Base-by-base conservation (phyloP, 2,797 vertebrate genomes). In the Varecia variegata region DNA sequence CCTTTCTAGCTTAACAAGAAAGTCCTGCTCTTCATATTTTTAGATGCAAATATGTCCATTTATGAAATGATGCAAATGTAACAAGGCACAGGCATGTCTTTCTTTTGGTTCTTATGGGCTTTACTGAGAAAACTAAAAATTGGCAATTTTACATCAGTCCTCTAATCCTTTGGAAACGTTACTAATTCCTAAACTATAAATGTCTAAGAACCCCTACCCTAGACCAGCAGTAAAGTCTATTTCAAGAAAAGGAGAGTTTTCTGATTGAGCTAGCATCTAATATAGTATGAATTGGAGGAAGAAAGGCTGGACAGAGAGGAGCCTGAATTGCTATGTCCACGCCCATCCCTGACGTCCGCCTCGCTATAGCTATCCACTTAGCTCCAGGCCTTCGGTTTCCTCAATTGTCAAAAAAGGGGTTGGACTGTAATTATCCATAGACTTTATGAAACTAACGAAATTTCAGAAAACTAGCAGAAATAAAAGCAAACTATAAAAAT, bases 91-190 rank as follows among this genome's bases (percentile, higher is more conserved):
- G 40, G 4, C 6, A 65, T 65, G 73, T 32, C 8, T 81, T 87
- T 56, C 50, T 90, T 80, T 67, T 58, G 40, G 83, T 93, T 90
- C 43, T 97, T 68, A 40, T 60, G n/a, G 21, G 21, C 11, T 92
- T 50, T 86, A 71, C 13, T 35, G 43, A 85, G 54, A 91, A 81
- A 90, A 82, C 20, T 65, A 60, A 74, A 85, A 80, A 12, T 21
- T 27, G 8, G 35, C 25, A 40, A 76, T 13, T 76, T 5, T 65
- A n/a, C 18, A 2, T 73, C 71, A 86, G 15, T 30, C 62, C 38
- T 43, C 27, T 74, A 74, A 83, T 88, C 35, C 60, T 96, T 43
- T 88, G 67, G 32, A 91, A 87, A 91, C 35, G 56, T 95, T 80
- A 77, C 38, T 76, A 23, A 80, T 23, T 88, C 62, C 79, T 38